Evolutionary conservation across 1,140 invertebrate genomes (phyloP).

Genomic region (Nixonia krombeini): DNA sequence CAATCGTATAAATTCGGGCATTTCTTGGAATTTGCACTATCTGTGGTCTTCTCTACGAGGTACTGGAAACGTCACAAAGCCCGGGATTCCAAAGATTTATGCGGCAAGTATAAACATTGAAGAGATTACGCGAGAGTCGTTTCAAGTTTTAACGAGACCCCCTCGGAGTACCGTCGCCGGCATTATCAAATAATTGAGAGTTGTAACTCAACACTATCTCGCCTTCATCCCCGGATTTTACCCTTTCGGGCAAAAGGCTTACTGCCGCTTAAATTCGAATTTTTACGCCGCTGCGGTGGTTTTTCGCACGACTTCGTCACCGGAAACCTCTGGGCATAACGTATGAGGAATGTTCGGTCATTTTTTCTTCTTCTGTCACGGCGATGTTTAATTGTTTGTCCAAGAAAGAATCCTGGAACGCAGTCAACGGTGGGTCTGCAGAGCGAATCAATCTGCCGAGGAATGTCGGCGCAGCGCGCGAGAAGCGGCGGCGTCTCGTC

Average conservation of each 20-base stretch:
- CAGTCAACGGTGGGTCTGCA: too few relatives aligned
- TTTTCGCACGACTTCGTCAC: too few relatives aligned
- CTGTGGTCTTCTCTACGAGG: constrained; percentile 55
- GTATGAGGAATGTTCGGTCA: too few relatives aligned
- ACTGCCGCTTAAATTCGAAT: constrained; percentile 27
- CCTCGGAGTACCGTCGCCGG: constrained; percentile 64
- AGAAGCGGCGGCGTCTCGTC: neutral
- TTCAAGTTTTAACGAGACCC: constrained; percentile 72
- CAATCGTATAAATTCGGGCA: constrained; percentile 41
- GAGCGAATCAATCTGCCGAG: too few relatives aligned
- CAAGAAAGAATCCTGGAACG: too few relatives aligned
- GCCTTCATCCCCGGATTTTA: constrained; percentile 56
- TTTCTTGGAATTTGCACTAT: constrained; percentile 57
- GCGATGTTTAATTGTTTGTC: too few relatives aligned
- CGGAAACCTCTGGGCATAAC: too few relatives aligned
- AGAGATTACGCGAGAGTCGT: constrained; percentile 70
- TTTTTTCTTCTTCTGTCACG: too few relatives aligned
- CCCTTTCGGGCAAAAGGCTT: constrained; percentile 44
- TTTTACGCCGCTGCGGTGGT: too few relatives aligned
- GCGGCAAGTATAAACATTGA: constrained; percentile 68
- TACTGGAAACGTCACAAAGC: constrained; percentile 44
- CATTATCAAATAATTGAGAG: constrained; percentile 72
- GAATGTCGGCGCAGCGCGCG: too few relatives aligned
- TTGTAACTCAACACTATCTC: constrained; percentile 69
- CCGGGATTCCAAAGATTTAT: constrained; percentile 59